Percentiles rank a stretch among this genome's conserved stretches.
Conservation (phyloP, 2,797 vertebrate genomes). For the Danio tinwini region DNA sequence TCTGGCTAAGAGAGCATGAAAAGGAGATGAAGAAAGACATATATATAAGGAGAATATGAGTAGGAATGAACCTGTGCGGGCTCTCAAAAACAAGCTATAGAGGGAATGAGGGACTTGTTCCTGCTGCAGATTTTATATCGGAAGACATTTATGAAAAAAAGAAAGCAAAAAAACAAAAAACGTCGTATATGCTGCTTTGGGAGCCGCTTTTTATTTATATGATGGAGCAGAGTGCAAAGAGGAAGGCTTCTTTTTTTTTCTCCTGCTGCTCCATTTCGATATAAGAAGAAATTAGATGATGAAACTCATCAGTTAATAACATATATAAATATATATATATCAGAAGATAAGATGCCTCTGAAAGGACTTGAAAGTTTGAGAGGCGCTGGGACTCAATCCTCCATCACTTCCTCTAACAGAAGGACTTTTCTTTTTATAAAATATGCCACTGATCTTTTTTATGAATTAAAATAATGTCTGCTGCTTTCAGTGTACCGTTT, state of each 20-base stretch:
- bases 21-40: slow-evolving; percentile 18
- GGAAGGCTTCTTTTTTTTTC: slow-evolving; percentile 56
- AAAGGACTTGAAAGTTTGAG: slow-evolving; percentile 53
- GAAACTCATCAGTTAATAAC: slow-evolving; percentile 33
- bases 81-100: slow-evolving; percentile 57
- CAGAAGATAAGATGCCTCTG: slow-evolving; percentile 18
- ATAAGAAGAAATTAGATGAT: slow-evolving; percentile 62
- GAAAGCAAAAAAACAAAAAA: slow-evolving; percentile 36
- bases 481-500: slow-evolving; percentile 82
- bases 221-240: slow-evolving; percentile 64
- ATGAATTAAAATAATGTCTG: slow-evolving; percentile 69
- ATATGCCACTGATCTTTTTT: slow-evolving; percentile 81
- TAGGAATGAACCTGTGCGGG: slow-evolving; percentile 59
- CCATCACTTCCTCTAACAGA: slow-evolving; percentile 64
- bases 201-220: slow-evolving; percentile 68
- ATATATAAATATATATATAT: not conserved
- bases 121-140: slow-evolving; percentile 56
- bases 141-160: slow-evolving; percentile 32
- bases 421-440: slow-evolving; percentile 66
- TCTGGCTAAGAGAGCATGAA: slow-evolving; percentile 44
- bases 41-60: slow-evolving; percentile 29
- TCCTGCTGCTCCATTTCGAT: slow-evolving; percentile 75
- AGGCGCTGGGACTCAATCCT: slow-evolving; percentile 47
- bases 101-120: slow-evolving; percentile 48
- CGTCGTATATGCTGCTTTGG: slow-evolving; percentile 77